These are phyloP conservation scores for Premnoplex brunnescens DNA, from an alignment of 2,797 vertebrate genomes.

Conservation along the genomic window DNA sequence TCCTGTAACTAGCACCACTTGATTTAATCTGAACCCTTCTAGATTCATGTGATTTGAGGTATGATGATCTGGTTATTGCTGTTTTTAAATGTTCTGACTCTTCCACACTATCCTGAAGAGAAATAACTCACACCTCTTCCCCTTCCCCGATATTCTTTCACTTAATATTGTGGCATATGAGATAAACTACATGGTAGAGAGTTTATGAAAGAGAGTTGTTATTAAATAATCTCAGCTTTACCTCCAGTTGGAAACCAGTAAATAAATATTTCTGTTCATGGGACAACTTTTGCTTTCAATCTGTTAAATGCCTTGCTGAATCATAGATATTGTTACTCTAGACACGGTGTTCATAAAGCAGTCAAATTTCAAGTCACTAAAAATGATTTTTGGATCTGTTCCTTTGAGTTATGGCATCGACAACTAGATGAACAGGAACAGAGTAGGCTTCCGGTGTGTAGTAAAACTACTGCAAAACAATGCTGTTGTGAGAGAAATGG, in stretches of 20 bases:
- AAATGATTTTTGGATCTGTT: neutral
- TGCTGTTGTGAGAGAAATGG: neutral
- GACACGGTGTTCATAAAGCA: fast-evolving
- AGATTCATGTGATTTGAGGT: neutral
- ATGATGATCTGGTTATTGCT: neutral
- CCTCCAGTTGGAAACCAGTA: neutral
- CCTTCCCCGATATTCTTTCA: fast-evolving
- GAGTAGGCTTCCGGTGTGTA: slow-evolving; percentile 8
- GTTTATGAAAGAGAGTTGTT: neutral
- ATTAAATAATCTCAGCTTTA: neutral
- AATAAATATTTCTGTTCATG: neutral
- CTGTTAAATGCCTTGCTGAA: neutral
- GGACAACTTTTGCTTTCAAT: neutral
- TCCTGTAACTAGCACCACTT: neutral
- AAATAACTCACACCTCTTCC: neutral
- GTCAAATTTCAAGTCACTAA: neutral
- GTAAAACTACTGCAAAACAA: slow-evolving; percentile 34
- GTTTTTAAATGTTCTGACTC: neutral
- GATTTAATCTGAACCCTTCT: neutral
- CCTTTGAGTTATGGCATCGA: neutral
- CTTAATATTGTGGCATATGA: neutral
- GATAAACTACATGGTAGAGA: neutral
- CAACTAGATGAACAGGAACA: slow-evolving; percentile 34
- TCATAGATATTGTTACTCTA: neutral
- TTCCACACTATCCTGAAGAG: neutral